Conservation (phyloP, 2,797 vertebrate genomes). For the Acipenser ruthenus region DNA sequence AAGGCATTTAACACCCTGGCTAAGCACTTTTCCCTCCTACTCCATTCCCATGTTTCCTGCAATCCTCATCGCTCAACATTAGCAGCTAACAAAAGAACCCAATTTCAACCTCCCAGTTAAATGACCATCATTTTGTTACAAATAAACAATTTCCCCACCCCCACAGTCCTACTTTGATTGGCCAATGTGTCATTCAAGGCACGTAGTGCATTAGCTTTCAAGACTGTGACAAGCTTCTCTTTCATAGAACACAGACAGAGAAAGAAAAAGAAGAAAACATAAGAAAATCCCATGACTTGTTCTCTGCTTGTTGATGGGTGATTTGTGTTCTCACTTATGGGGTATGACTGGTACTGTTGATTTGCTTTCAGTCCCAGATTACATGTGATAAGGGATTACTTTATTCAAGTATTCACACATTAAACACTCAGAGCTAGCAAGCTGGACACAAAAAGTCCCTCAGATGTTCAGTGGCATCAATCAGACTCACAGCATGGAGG, state of each 20-base stretch:
- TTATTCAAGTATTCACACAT: slow-evolving; percentile 65
- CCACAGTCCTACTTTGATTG: slow-evolving; percentile 15
- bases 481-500: slow-evolving; percentile 71
- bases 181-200: slow-evolving; percentile 48
- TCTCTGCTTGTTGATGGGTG: slow-evolving; percentile 36
- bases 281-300: slow-evolving; percentile 39
- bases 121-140: slow-evolving; percentile 33
- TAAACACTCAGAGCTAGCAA: slow-evolving; percentile 66
- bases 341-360: slow-evolving; percentile 47
- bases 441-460: slow-evolving; percentile 75
- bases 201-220: slow-evolving; percentile 35
- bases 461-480: slow-evolving; percentile 75
- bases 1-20: too few relatives aligned
- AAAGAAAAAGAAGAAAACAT: slow-evolving; percentile 20
- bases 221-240: slow-evolving; percentile 45
- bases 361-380: slow-evolving; percentile 60
- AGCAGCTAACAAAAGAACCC: slow-evolving; percentile 30
- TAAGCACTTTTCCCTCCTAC: too few relatives aligned
- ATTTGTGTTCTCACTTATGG: slow-evolving; percentile 56
- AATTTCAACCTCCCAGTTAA: slow-evolving; percentile 30
- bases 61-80: slow-evolving; percentile 47
- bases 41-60: slow-evolving; percentile 20
- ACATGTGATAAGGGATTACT: slow-evolving; percentile 67
- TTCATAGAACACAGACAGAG: slow-evolving; percentile 32
- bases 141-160: slow-evolving; percentile 38